These are phyloP conservation scores for Plectropomus leopardus DNA, from an alignment of 2,113 vertebrate genomes.

Conservation along the genomic window DNA sequence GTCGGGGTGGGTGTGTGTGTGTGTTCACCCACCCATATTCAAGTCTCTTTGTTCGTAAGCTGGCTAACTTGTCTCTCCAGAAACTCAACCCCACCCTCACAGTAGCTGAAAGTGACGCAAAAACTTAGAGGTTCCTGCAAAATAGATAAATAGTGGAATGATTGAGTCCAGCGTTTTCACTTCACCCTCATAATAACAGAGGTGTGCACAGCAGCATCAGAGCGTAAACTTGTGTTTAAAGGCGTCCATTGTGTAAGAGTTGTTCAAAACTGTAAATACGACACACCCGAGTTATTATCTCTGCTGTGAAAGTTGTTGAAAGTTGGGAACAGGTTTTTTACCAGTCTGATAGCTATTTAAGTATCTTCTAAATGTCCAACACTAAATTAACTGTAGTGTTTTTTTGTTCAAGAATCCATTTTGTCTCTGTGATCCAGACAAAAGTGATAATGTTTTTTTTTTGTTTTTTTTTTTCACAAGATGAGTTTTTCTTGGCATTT, in stretches of 20 bases:
- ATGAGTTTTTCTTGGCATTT: not conserved
- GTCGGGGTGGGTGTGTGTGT: slow-evolving; percentile 29
- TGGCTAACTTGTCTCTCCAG: slow-evolving; percentile 77
- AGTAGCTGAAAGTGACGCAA: slow-evolving; percentile 41
- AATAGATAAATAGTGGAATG: slow-evolving; percentile 21
- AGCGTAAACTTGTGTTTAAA: slow-evolving; percentile 19
- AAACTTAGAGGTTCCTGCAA: slow-evolving; percentile 20
- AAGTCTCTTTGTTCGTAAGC: slow-evolving; percentile 68
- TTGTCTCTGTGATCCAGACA: not conserved
- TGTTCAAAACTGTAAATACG: slow-evolving; percentile 23
- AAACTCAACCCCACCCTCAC: slow-evolving; percentile 65
- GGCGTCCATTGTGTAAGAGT: slow-evolving; percentile 22
- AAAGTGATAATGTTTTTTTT: not conserved
- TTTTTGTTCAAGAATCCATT: not conserved
- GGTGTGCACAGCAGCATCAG: slow-evolving; percentile 31
- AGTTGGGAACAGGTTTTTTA: not conserved
- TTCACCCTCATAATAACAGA: slow-evolving; percentile 36
- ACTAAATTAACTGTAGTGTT: not conserved
- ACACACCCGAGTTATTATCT: slow-evolving; percentile 52
- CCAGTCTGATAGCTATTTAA: slow-evolving; percentile 1
- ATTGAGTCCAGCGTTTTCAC: slow-evolving; percentile 39
- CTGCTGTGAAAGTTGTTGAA: slow-evolving; percentile 33
- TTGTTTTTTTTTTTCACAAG: too few relatives aligned
- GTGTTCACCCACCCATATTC: slow-evolving; percentile 52
- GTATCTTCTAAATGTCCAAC: not conserved